phyloP scores from a whole-genome alignment of 1,140 invertebrate species.

The Camponotus floridanus region DNA sequence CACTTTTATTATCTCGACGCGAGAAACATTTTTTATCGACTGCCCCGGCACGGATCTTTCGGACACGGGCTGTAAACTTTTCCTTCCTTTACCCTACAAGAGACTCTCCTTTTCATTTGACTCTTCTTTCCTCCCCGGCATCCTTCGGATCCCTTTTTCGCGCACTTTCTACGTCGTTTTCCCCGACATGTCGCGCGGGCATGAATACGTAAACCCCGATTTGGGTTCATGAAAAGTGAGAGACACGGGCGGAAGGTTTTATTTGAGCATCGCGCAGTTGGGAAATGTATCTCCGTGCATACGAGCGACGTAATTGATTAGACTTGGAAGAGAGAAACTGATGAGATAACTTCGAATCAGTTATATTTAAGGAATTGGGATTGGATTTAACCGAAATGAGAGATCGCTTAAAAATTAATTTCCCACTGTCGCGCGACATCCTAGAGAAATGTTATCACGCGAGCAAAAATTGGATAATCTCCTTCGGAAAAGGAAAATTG shows the following conservation, averaged over 20 bases:
- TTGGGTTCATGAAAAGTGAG: constrained; percentile 60
- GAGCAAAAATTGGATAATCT: not conserved
- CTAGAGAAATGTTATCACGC: not conserved
- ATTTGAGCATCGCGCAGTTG: constrained; percentile 3
- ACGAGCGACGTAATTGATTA: constrained; percentile 55
- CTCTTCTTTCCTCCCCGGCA: not conserved
- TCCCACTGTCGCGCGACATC: not conserved
- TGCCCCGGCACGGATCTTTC: constrained; percentile 64
- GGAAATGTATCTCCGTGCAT: constrained; percentile 21
- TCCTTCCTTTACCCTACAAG: constrained; percentile 60
- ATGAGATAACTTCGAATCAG: constrained; percentile 27
- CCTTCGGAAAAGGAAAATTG: not conserved
- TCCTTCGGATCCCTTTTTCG: constrained; percentile 31
- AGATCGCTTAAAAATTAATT: constrained; percentile 35
- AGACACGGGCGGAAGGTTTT: constrained; percentile 49
- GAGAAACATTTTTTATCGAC: constrained; percentile 81
- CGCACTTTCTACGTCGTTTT: constrained; percentile 40
- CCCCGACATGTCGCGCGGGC: constrained; percentile 53
- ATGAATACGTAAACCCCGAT: constrained; percentile 72
- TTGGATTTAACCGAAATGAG: constrained; percentile 36
- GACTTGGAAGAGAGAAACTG: constrained; percentile 24
- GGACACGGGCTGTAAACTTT: constrained; percentile 78
- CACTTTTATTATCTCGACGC: constrained; percentile 75
- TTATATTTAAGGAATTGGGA: constrained; percentile 28
- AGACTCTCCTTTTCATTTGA: constrained; percentile 10